A percentile compares a stretch with the other conserved stretches of the same genome.
phyloP scores from a whole-genome alignment of 2,113 vertebrate genomes.

The Heptranchias perlo region DNA sequence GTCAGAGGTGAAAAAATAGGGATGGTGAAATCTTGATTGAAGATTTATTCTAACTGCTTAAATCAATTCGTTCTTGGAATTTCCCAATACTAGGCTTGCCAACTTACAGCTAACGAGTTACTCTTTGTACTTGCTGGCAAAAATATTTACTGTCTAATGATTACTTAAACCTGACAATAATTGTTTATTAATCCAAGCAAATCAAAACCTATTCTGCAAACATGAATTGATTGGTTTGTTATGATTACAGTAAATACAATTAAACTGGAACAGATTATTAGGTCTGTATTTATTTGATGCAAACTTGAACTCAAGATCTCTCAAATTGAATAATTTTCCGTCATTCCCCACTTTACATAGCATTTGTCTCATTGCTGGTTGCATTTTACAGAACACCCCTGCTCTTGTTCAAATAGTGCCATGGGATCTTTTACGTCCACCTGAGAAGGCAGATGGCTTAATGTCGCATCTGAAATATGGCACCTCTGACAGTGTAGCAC shows the following conservation, averaged over 20 bases:
- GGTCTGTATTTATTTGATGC: neutral
- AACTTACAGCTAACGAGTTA: neutral
- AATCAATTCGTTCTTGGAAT: neutral
- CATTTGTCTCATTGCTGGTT: neutral
- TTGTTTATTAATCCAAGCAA: constrained; percentile 20
- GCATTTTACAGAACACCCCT: neutral
- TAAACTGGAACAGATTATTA: neutral
- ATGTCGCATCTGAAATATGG: constrained; percentile 4
- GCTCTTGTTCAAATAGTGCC: neutral
- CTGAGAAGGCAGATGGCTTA: too few species aligned
- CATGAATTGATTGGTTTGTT: neutral
- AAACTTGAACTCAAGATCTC: too few species aligned
- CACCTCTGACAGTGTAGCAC: neutral
- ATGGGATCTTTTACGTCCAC: too few species aligned
- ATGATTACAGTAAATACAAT: neutral
- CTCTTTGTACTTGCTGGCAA: neutral
- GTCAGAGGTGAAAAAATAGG: neutral
- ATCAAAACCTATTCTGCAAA: neutral
- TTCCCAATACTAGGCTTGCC: neutral
- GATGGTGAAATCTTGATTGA: neutral
- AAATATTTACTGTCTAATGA: neutral
- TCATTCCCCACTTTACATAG: neutral
- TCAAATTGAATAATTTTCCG: neutral
- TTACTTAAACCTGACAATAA: neutral
- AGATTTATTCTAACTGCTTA: neutral